These are phyloP conservation scores for Branchellion lobata DNA, from an alignment of 2,888 invertebrate species.

Conservation along the genomic window DNA sequence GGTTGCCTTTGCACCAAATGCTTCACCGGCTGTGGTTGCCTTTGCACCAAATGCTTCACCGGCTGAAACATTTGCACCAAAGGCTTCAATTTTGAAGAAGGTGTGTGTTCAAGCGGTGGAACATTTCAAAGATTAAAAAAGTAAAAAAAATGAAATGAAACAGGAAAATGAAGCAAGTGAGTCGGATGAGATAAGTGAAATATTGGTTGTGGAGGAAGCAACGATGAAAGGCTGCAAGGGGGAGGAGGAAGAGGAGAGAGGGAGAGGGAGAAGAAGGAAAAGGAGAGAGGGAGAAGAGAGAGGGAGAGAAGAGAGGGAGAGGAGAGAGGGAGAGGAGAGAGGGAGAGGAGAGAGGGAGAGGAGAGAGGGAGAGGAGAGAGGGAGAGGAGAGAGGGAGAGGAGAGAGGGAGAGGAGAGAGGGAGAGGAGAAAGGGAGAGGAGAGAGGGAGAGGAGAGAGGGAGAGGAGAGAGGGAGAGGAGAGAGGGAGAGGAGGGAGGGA, in stretches of 20 bases:
- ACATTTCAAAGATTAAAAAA: slow-evolving; percentile 9
- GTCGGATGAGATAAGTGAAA: slow-evolving; percentile 6
- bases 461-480: slow-evolving; percentile 3
- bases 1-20: no score
- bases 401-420: neutral
- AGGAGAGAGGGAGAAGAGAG: slow-evolving; percentile 20
- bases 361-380: neutral
- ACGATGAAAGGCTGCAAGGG: neutral
- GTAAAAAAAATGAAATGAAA: neutral
- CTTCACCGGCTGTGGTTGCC: no score
- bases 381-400: neutral
- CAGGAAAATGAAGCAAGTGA: neutral
- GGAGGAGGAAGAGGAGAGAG: slow-evolving; percentile 20
- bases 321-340: neutral
- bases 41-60: no score
- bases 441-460: neutral
- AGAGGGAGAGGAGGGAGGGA: neutral
- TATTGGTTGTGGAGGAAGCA: neutral
- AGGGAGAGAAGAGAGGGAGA: slow-evolving; percentile 29
- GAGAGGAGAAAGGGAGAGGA: neutral
- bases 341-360: neutral
- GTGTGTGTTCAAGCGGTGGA: no score
- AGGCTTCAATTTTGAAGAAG: no score
- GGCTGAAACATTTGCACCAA: no score
- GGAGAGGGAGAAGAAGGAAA: slow-evolving; percentile 12